Percentiles rank a stretch among this genome's conserved stretches.
Evolutionary conservation across 2,797 vertebrate species (phyloP).

Genomic region (Rallus crepitans): DNA sequence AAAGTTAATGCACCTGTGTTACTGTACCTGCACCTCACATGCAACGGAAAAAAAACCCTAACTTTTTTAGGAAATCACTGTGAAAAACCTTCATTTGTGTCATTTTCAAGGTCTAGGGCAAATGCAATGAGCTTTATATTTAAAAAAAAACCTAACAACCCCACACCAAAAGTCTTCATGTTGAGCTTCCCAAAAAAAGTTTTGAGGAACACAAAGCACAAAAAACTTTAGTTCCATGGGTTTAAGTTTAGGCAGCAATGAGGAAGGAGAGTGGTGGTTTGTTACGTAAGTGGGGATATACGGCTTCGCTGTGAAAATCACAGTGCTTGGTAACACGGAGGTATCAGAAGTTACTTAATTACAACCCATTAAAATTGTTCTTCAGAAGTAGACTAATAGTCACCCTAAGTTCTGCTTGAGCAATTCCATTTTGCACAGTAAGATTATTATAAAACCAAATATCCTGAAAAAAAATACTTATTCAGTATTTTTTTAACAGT

Average conservation of each 20-base stretch:
- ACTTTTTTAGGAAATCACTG: neutral
- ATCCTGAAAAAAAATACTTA: neutral
- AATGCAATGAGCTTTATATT: neutral
- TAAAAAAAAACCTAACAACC: neutral
- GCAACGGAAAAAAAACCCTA: neutral
- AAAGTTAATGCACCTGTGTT: neutral
- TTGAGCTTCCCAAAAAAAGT: neutral
- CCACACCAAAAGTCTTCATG: neutral
- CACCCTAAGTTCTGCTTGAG: neutral
- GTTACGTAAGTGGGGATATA: neutral
- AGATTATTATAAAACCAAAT: slow-evolving; percentile 18
- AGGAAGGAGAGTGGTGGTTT: neutral
- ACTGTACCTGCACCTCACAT: fast-evolving
- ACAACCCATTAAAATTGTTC: neutral
- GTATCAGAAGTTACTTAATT: slow-evolving; percentile 27
- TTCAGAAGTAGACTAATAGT: neutral
- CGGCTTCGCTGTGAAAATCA: neutral
- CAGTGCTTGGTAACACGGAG: neutral
- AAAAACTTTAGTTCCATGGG: neutral
- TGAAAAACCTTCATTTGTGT: neutral
- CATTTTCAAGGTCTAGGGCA: neutral
- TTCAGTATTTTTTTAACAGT: neutral
- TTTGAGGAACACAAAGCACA: neutral
- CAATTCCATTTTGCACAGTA: neutral
- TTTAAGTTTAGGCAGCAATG: neutral